Base-by-base conservation (phyloP, 92 coral and sea anemone species). In the Montipora capitata region DNA sequence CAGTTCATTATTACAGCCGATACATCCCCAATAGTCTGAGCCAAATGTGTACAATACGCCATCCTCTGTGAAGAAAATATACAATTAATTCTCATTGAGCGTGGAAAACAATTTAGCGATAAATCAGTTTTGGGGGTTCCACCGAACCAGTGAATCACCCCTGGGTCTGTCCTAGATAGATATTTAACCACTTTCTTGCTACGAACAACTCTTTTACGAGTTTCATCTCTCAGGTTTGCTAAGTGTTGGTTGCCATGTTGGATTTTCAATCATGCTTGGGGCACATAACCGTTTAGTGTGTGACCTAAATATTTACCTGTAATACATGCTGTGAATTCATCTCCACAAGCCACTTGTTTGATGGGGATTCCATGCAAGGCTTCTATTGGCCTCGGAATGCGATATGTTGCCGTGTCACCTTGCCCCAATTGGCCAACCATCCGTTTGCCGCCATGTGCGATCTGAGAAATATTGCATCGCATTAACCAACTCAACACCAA, bases 341-440 rank as follows among this genome's bases (percentile, higher is more conserved):
- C 99, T 4, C 99, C 99, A 76, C 99, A 97, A 4, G 98, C 90
- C 77, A 96, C 99, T 87, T 95, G 96, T 87, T 88, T 97, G 11
- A 97, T 76, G 41, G 96, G 93, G 13, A 96, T 92, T 51, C 98
- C 99, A 75, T 91, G 92, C 43, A 97, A 79, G 4, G 82, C 87
- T 40, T 94, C 94, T 65, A 97, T 97, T 65, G 92, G 84, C 78
- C 85, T 97, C 10, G 99, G 99, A 58, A 90, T 92, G 67, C 99
- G 95, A 79, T 96, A 95, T 39, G 96, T 87, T 4, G 98, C 99
- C 27, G 80, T 90, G 52, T 92, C 96, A 42, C 98, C 94, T 65
- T 97, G 99, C 1, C 99, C 99, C 12, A 97, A 86, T 89, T 97
- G 99, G 4, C 99, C 99, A 12, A 94, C 95, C 99, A 97, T 96